Conservation (phyloP, 2,113 vertebrate species). For the Tychaedon coryphoeus region DNA sequence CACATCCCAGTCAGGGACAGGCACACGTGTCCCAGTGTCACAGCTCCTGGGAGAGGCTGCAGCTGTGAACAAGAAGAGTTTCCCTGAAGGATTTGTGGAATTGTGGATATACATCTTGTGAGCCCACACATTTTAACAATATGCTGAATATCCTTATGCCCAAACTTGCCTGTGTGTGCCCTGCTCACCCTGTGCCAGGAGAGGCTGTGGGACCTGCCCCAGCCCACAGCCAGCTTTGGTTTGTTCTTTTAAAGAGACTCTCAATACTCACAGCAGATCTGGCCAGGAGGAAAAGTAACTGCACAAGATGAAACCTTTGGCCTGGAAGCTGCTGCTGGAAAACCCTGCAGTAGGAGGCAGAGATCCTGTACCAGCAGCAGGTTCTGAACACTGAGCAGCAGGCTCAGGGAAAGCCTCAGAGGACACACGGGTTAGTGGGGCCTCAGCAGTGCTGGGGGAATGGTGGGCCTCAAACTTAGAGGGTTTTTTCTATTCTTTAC, state of each 20-base stretch:
- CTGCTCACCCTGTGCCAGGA: background rate
- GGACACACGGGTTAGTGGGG: background rate
- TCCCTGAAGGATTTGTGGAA: background rate
- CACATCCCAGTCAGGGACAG: background rate
- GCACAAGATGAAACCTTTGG: background rate
- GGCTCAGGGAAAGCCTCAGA: background rate
- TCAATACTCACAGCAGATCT: background rate
- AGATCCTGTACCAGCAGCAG: background rate
- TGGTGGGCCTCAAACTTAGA: background rate
- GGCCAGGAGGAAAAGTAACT: background rate
- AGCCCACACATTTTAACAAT: background rate
- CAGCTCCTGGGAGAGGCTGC: background rate
- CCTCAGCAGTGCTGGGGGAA: background rate
- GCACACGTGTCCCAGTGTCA: background rate
- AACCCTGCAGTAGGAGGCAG: background rate
- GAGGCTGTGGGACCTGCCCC: background rate
- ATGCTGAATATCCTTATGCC: background rate
- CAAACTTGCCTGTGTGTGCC: background rate
- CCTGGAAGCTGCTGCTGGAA: background rate
- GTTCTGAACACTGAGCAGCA: background rate
- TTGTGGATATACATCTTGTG: background rate
- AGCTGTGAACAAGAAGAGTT: background rate
- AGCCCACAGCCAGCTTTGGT: fast-evolving
- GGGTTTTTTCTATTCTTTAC: background rate
- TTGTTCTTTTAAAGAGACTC: background rate